Evolutionary conservation across 2,113 vertebrate genomes (phyloP).

Genomic region (Mormyrus iriodes): DNA sequence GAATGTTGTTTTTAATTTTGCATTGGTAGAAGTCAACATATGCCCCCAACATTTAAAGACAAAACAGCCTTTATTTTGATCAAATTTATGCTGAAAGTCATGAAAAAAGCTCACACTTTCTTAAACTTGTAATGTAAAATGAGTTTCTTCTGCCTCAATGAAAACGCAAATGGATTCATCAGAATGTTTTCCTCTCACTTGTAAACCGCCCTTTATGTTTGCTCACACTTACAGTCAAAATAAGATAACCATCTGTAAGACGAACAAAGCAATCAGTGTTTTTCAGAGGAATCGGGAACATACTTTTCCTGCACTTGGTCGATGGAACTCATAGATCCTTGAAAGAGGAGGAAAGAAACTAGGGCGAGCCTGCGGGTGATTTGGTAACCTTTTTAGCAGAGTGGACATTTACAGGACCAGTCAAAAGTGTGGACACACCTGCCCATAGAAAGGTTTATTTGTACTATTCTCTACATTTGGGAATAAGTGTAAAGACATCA

Average conservation of each 20-base stretch:
- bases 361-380: background rate
- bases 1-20: background rate
- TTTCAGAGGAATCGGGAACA: conserved; percentile 35
- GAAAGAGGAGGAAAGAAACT: conserved; percentile 3
- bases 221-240: background rate
- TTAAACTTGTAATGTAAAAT: background rate
- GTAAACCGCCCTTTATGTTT: background rate
- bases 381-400: background rate
- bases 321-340: conserved; percentile 24
- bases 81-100: background rate
- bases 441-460: background rate
- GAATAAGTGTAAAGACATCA: background rate
- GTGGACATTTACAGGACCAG: background rate
- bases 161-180: background rate
- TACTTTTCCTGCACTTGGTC: conserved; percentile 44
- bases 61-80: background rate
- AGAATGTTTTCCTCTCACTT: background rate
- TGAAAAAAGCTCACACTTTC: background rate
- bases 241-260: background rate
- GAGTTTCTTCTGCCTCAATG: background rate
- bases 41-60: background rate
- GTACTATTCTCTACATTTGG: background rate
- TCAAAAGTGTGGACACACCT: background rate
- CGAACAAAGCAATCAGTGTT: conserved; percentile 31
- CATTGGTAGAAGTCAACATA: background rate